Conservation (phyloP, 2,888 invertebrate genomes). For the Apotomis turbidana region DNA sequence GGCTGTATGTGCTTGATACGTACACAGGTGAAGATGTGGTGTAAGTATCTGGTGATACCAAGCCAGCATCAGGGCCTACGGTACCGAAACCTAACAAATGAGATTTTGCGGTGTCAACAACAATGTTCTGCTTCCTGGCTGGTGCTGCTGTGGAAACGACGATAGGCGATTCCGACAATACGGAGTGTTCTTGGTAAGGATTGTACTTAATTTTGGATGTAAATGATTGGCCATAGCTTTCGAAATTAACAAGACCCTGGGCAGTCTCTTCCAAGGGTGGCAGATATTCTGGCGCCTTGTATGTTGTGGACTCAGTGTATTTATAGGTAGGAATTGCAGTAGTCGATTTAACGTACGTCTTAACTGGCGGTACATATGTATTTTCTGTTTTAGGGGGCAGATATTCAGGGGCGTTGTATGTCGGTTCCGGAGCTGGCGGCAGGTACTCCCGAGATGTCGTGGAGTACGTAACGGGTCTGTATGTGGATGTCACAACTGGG, state of each 20-base stretch:
- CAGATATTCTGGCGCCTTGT: slow-evolving; percentile 60
- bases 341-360: slow-evolving; percentile 60
- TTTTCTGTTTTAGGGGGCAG: slow-evolving; percentile 48
- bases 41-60: slow-evolving; percentile 68
- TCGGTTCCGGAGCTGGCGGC: slow-evolving; percentile 47
- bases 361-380: slow-evolving; percentile 53
- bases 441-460: slow-evolving; percentile 50
- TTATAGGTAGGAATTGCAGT: slow-evolving; percentile 59
- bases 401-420: slow-evolving; percentile 60
- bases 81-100: slow-evolving; percentile 76
- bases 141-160: slow-evolving; percentile 52
- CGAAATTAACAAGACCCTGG: slow-evolving; percentile 53
- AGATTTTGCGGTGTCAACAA: slow-evolving; percentile 73
- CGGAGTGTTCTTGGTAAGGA: slow-evolving; percentile 60
- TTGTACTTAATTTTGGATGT: slow-evolving; percentile 56
- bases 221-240: slow-evolving; percentile 54
- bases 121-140: slow-evolving; percentile 71
- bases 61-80: slow-evolving; percentile 75
- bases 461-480: slow-evolving; percentile 62
- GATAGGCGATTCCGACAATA: slow-evolving; percentile 48
- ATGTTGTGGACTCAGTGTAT: slow-evolving; percentile 60
- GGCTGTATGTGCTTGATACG: slow-evolving; percentile 56
- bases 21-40: slow-evolving; percentile 55
- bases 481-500: slow-evolving; percentile 62
- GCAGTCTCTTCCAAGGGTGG: slow-evolving; percentile 54